Percentiles rank a stretch among this genome's conserved stretches.
These are phyloP conservation scores for Saccostrea echinata DNA, from an alignment of 1,140 invertebrate genomes.

Conservation along the genomic window DNA sequence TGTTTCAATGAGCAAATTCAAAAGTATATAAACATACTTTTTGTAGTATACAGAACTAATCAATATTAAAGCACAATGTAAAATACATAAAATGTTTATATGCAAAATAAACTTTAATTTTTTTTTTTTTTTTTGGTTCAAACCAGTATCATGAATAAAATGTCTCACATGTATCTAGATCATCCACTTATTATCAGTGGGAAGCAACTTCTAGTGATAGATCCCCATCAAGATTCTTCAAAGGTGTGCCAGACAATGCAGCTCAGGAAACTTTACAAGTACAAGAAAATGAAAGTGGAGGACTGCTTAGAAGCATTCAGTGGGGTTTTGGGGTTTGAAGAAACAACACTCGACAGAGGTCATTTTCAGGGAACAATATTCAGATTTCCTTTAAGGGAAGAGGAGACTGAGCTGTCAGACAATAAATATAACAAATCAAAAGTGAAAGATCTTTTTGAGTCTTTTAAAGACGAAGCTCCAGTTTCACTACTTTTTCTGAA, in stretches of 20 bases:
- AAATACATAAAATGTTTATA: not conserved
- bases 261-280: constrained; percentile 30
- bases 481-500: constrained; percentile 61
- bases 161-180: constrained; percentile 63
- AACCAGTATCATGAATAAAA: not conserved
- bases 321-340: constrained; percentile 57
- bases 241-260: constrained; percentile 55
- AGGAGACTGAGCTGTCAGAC: constrained; percentile 53
- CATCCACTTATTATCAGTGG: constrained; percentile 73
- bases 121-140: not conserved
- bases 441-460: constrained; percentile 57
- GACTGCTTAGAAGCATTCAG: constrained; percentile 42
- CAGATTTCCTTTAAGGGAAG: constrained; percentile 64
- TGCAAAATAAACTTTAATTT: not conserved
- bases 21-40: no score
- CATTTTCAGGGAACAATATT: constrained; percentile 67
- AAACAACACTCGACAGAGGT: constrained; percentile 49
- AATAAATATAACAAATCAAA: constrained; percentile 62
- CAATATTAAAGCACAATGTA: no score
- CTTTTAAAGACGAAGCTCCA: constrained; percentile 59
- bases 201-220: constrained; percentile 66
- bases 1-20: no score
- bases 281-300: constrained; percentile 40
- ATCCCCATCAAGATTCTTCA: constrained; percentile 63
- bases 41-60: no score